These are phyloP conservation scores for Phyllopteryx taeniolatus DNA, from an alignment of 2,113 vertebrate species.

Conservation along the genomic window DNA sequence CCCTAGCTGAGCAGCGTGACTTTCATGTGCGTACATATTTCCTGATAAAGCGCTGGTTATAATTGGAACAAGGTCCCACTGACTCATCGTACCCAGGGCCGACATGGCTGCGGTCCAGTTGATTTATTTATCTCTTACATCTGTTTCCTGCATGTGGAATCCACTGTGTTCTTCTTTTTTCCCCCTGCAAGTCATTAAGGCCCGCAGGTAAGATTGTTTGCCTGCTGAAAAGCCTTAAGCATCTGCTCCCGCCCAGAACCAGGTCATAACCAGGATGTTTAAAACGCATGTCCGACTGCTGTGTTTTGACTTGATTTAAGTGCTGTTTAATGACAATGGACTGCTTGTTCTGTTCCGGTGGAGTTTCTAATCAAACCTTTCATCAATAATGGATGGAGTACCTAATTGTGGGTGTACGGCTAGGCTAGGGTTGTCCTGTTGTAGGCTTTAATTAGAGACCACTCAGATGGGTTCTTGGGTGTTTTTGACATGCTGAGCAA, in stretches of 20 bases:
- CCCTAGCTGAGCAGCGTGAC: conserved; percentile 43
- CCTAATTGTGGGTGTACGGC: conserved; percentile 67
- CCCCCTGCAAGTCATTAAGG: conserved; percentile 46
- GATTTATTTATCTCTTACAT: conserved; percentile 54
- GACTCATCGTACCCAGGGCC: conserved; percentile 65
- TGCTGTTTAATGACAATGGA: conserved; percentile 73
- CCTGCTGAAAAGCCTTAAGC: conserved; percentile 34
- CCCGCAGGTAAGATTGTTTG: conserved; percentile 55
- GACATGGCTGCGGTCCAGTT: conserved; percentile 60
- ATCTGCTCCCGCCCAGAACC: conserved; percentile 35
- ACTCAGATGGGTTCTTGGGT: background rate
- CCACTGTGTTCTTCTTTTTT: conserved; percentile 35
- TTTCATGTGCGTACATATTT: conserved; percentile 75
- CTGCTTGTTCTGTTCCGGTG: conserved; percentile 61
- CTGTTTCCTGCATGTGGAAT: conserved; percentile 57
- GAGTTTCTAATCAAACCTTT: conserved; percentile 73
- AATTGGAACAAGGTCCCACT: conserved; percentile 60
- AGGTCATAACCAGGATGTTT: conserved; percentile 64
- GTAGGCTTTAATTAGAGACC: conserved; percentile 73
- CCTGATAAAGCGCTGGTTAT: conserved; percentile 52
- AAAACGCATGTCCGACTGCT: conserved; percentile 62
- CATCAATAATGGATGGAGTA: conserved; percentile 74
- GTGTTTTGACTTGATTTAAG: conserved; percentile 74
- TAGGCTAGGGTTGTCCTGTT: conserved; percentile 60
- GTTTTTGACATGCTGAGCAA: background rate